phyloP scores from a whole-genome alignment of 2,113 vertebrate species.

The Irena cyanogastra region DNA sequence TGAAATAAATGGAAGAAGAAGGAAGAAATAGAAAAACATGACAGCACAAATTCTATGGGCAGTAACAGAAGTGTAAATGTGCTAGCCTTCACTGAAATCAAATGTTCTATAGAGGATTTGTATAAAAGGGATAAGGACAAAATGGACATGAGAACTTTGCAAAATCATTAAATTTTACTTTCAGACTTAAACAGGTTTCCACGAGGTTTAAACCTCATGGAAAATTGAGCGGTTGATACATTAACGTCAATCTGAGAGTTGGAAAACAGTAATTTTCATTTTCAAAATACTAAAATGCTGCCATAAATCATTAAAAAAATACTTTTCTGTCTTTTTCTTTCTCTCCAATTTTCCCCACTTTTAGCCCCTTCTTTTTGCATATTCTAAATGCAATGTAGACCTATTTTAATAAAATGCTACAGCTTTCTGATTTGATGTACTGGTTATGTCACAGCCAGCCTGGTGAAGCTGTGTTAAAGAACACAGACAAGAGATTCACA shows the following conservation, averaged over 20 bases:
- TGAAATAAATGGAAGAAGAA: not conserved
- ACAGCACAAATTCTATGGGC: not conserved
- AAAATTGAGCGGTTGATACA: not conserved
- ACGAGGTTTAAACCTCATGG: not conserved
- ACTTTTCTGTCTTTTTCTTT: not conserved
- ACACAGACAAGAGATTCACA: constrained; percentile 48
- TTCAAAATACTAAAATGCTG: not conserved
- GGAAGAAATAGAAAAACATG: not conserved
- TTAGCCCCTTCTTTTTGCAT: not conserved
- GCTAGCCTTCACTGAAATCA: not conserved
- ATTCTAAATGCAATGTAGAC: not conserved
- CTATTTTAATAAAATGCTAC: constrained; percentile 27
- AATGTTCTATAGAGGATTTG: not conserved
- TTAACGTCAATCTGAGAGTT: not conserved
- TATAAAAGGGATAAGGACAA: not conserved
- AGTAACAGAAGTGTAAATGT: not conserved
- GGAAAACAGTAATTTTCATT: not conserved
- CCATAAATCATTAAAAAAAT: rapidly evolving
- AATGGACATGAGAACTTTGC: not conserved
- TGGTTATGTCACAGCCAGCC: constrained; percentile 33
- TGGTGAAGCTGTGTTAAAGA: constrained; percentile 30
- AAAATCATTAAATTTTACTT: not conserved
- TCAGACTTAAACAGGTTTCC: not conserved
- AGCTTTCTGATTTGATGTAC: constrained; percentile 26
- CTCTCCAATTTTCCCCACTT: rapidly evolving